These are phyloP conservation scores for Zosterops borbonicus DNA, from an alignment of 2,113 vertebrate genomes.

Conservation along the genomic window DNA sequence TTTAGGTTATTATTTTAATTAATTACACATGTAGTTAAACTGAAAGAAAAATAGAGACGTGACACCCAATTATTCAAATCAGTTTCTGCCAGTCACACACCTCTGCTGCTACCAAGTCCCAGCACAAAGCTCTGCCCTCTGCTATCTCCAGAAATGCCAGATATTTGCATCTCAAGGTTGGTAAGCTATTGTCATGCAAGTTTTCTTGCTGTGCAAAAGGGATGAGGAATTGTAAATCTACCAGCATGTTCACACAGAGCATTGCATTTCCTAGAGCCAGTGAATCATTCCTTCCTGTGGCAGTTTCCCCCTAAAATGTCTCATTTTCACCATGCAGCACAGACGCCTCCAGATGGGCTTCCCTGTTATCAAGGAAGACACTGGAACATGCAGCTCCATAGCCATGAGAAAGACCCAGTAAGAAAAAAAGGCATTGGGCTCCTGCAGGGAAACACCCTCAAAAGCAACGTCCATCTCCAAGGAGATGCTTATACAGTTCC, in stretches of 20 bases:
- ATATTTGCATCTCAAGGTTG: constrained; percentile 10
- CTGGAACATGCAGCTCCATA: not conserved
- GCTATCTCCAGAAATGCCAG: constrained; percentile 6
- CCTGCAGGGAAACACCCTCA: not conserved
- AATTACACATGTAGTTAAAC: constrained; percentile 68
- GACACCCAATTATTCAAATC: constrained; percentile 65
- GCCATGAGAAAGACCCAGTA: not conserved
- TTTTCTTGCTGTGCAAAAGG: not conserved
- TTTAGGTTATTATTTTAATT: constrained; percentile 73
- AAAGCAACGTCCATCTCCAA: not conserved
- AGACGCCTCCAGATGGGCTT: not conserved
- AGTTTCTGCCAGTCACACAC: constrained; percentile 38
- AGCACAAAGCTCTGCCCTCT: not conserved
- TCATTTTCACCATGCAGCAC: not conserved
- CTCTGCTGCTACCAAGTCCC: not conserved
- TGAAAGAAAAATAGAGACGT: constrained; percentile 63
- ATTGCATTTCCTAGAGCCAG: not conserved
- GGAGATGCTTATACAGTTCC: not conserved
- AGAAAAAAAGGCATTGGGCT: not conserved
- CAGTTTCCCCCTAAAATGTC: not conserved
- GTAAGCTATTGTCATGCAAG: not conserved
- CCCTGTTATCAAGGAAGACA: not conserved
- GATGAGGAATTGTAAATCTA: not conserved
- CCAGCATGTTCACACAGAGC: rapidly evolving
- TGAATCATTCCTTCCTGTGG: not conserved